phyloP scores from a whole-genome alignment of 2,113 vertebrate genomes.

The Caranx melampygus region DNA sequence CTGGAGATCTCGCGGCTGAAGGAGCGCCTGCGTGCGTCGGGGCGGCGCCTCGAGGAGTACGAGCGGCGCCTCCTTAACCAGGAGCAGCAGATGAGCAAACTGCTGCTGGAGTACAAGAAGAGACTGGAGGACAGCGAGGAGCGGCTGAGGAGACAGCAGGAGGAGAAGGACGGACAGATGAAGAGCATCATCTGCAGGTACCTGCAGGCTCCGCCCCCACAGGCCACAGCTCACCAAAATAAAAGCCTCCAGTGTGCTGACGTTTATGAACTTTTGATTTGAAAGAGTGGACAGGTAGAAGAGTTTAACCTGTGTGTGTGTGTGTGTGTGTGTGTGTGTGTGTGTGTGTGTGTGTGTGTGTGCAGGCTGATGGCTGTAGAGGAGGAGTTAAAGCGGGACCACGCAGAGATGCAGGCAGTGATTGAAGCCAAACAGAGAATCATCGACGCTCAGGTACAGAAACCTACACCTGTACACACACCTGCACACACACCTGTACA shows the following conservation, averaged over 20 bases:
- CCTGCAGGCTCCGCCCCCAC: not conserved
- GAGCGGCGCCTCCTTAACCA: slow-evolving; percentile 91
- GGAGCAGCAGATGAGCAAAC: slow-evolving; percentile 96
- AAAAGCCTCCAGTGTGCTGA: too few species aligned
- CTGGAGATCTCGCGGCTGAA: slow-evolving; percentile 93
- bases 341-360: slow-evolving; percentile 41
- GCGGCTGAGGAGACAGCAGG: slow-evolving; percentile 90
- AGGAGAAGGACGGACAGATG: slow-evolving; percentile 97
- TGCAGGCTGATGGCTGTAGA: slow-evolving; percentile 95
- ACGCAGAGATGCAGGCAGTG: slow-evolving; percentile 96
- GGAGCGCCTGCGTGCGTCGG: slow-evolving; percentile 90
- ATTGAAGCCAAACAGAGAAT: slow-evolving; percentile 98
- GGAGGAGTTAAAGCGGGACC: slow-evolving; percentile 95
- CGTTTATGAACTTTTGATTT: too few species aligned
- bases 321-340: not conserved
- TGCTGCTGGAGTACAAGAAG: slow-evolving; percentile 90
- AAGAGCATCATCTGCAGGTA: slow-evolving; percentile 98
- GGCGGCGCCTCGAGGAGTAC: slow-evolving; percentile 92
- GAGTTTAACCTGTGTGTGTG: too few species aligned
- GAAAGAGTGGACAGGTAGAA: too few species aligned
- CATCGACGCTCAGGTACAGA: slow-evolving; percentile 93
- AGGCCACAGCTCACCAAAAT: not conserved
- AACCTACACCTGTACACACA: not conserved
- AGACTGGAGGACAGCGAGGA: slow-evolving; percentile 95
- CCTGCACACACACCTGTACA: too few species aligned